Base-by-base conservation (phyloP, 2,113 vertebrate species). In the Dunckerocampus dactyliophorus region DNA sequence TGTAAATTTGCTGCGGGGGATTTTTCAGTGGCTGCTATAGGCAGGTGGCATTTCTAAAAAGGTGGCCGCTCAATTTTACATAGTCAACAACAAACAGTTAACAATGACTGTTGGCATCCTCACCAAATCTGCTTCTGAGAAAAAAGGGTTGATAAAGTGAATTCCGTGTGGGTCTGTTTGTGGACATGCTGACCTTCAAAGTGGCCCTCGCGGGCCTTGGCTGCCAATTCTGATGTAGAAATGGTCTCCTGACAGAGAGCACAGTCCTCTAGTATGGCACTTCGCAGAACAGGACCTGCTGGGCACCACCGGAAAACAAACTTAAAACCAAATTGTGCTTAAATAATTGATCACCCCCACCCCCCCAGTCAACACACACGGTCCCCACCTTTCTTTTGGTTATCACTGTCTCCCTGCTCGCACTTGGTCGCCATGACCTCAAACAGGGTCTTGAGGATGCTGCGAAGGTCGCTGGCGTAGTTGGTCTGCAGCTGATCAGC, bases 401-500 rank as follows among this genome's bases (percentile, higher is more conserved):
- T 93, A 34, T 94, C 92, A 20, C 90, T 89, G 77, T 94, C 92
- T 37, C 93, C 94, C 19, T 91, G 75, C 67, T 98, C 96, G 1
- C 90, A 92, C 78, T 97, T 98, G 47, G 95, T 99, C 66, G 96
- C 95, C 95, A 98, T 97, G 75, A 97, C 96, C 89, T 99, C 95
- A 79, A 99, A 99, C 31, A 99, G 89, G 2, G 95, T 97, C 87
- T 99, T 99, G 54, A 99, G 91, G 78, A 99, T 99, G 75, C 94
- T 95, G 63, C 96, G 91, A 62, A 99, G 89, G 85, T 99, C 96
- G 63, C 96, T 98, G 15, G 96, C 96, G 22, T 98, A 99, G 89
- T 99, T 99, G 6, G 96, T 99, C 89, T 99, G 96, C 79, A 99
- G 88, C 85, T 99, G 96, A 90, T 98, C 96, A 54, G 96, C 96